These are phyloP conservation scores for Papilio helenus DNA, from an alignment of 1,140 invertebrate genomes.

Conservation along the genomic window DNA sequence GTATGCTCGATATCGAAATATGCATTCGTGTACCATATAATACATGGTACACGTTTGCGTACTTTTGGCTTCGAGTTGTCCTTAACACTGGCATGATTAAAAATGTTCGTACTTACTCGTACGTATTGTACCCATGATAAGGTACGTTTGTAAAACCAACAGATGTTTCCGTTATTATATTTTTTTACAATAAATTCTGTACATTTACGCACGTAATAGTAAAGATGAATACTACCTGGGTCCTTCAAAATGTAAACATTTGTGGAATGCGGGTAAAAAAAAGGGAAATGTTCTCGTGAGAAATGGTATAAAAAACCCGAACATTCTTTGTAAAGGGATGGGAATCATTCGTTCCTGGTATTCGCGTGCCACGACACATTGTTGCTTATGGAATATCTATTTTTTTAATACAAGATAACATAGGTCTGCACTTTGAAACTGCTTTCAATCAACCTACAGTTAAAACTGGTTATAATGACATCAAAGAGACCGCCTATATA, in stretches of 20 bases:
- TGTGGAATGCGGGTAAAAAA: slow-evolving; percentile 67
- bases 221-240: slow-evolving; percentile 54
- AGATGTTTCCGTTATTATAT: not conserved
- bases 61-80: too few species aligned
- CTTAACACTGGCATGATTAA: too few species aligned
- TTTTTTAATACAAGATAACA: not conserved
- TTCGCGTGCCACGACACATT: slow-evolving; percentile 65
- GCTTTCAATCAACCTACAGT: too few species aligned
- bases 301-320: slow-evolving; percentile 59
- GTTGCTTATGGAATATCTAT: slow-evolving; percentile 15
- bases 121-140: too few species aligned
- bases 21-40: too few species aligned
- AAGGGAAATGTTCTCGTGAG: slow-evolving; percentile 67
- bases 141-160: not conserved
- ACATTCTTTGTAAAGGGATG: slow-evolving; percentile 60
- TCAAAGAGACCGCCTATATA: too few species aligned
- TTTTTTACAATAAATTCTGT: not conserved
- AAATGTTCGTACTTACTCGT: too few species aligned
- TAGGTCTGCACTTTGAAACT: too few species aligned
- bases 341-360: slow-evolving; percentile 67
- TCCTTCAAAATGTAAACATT: slow-evolving; percentile 65
- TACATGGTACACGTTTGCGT: too few species aligned
- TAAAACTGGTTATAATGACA: too few species aligned
- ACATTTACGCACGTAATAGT: slow-evolving; percentile 25
- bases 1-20: too few species aligned